Conservation (phyloP, 2,113 vertebrate genomes). For the Formicarius rufipectus region DNA sequence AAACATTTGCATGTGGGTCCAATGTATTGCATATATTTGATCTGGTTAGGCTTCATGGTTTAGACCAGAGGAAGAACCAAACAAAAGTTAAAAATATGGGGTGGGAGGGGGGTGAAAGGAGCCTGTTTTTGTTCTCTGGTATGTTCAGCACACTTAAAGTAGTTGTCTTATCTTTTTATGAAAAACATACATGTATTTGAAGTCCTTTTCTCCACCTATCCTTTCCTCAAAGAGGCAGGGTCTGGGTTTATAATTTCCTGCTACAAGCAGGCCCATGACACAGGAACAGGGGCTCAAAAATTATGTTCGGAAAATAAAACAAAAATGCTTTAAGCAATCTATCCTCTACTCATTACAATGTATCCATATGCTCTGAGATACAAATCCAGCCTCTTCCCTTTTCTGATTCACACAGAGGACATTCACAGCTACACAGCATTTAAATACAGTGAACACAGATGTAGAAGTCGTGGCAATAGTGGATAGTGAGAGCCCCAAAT, state of each 20-base stretch:
- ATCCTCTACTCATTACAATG: not conserved
- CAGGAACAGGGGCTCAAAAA: not conserved
- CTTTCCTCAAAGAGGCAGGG: not conserved
- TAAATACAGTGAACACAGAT: not conserved
- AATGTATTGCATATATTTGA: not conserved
- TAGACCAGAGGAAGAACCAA: not conserved
- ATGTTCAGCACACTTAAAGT: not conserved
- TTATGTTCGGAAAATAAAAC: not conserved
- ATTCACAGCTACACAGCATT: not conserved
- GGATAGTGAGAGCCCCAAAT: not conserved
- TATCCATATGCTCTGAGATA: not conserved
- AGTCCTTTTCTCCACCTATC: conserved; percentile 22
- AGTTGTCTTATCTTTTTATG: not conserved
- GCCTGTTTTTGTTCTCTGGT: not conserved
- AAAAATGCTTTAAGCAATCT: not conserved
- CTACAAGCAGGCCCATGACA: not conserved
- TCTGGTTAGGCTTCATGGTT: not conserved
- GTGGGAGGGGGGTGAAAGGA: no score
- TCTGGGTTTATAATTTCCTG: conserved; percentile 27
- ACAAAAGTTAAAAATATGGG: not conserved
- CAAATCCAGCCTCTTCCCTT: not conserved
- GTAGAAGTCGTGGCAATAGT: not conserved
- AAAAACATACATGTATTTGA: conserved; percentile 9
- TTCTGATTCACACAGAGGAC: not conserved
- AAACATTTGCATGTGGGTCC: not conserved